These are phyloP conservation scores for Thalassoma bifasciatum DNA, from an alignment of 2,113 vertebrate genomes.

Conservation along the genomic window DNA sequence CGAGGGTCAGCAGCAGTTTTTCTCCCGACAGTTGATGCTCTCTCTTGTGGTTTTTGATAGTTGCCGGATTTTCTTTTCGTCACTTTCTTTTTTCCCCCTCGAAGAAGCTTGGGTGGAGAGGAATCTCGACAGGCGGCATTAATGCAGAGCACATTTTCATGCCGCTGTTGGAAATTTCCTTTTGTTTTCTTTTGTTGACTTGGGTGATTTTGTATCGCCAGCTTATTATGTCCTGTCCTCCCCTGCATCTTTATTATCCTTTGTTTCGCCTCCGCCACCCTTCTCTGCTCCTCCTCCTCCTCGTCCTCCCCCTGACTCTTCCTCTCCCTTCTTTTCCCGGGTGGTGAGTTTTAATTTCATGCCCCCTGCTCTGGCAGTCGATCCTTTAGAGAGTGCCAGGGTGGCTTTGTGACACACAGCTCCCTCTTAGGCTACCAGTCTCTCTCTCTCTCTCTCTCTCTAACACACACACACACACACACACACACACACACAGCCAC, in stretches of 20 bases:
- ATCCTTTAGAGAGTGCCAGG: slow-evolving; percentile 70
- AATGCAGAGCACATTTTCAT: slow-evolving; percentile 54
- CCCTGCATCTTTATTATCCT: slow-evolving; percentile 77
- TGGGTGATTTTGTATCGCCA: slow-evolving; percentile 49
- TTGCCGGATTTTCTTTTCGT: slow-evolving; percentile 38
- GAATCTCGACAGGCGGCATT: slow-evolving; percentile 41
- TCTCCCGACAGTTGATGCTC: slow-evolving; percentile 34
- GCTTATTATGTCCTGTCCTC: slow-evolving; percentile 44
- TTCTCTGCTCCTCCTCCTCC: slow-evolving; percentile 9
- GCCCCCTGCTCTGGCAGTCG: slow-evolving; percentile 81
- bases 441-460: slow-evolving; percentile 24
- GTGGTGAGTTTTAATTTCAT: slow-evolving; percentile 82
- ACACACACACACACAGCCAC: slow-evolving; percentile 31
- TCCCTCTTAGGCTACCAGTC: slow-evolving; percentile 48
- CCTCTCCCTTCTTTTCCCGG: slow-evolving; percentile 47
- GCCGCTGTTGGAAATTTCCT: slow-evolving; percentile 40
- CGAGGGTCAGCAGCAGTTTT: slow-evolving; percentile 64
- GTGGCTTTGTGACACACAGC: slow-evolving; percentile 71
- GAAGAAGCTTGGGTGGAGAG: slow-evolving; percentile 13
- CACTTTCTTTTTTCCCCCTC: slow-evolving; percentile 5
- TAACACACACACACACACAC: slow-evolving; percentile 28
- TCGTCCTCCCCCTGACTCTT: slow-evolving; percentile 43
- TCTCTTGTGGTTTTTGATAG: slow-evolving; percentile 54
- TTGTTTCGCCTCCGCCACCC: slow-evolving; percentile 67
- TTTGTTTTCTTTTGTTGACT: slow-evolving; percentile 57